Conservation (phyloP, 2,113 vertebrate genomes). For the Steatornis caripensis region DNA sequence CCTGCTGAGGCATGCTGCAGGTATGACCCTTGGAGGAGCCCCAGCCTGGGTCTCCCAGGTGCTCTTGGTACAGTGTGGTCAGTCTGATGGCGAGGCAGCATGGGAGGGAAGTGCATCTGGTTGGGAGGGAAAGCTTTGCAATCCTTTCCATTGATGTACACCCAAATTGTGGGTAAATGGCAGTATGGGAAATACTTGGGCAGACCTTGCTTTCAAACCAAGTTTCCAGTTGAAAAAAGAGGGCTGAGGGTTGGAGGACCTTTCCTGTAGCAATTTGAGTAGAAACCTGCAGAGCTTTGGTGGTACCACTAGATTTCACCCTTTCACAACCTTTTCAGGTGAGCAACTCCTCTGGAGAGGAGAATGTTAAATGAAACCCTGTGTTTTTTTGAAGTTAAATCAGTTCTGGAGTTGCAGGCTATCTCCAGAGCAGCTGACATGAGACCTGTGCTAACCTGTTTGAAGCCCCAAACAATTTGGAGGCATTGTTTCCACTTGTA, state of each 20-base stretch:
- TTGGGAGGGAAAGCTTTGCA: neutral
- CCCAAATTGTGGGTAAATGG: neutral
- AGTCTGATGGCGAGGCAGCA: neutral
- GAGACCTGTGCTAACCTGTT: neutral
- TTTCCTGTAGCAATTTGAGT: neutral
- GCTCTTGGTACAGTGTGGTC: neutral
- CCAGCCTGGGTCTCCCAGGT: neutral
- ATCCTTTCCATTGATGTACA: neutral
- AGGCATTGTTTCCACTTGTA: neutral
- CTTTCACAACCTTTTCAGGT: neutral
- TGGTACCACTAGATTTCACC: neutral
- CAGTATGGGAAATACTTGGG: neutral
- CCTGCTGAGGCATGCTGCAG: neutral
- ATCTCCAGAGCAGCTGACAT: slow-evolving; percentile 17
- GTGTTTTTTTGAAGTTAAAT: neutral
- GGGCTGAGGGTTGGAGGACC: neutral
- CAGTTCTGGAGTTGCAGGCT: neutral
- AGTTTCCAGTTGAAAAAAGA: neutral
- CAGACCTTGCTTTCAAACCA: neutral
- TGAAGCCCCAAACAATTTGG: neutral
- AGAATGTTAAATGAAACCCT: neutral
- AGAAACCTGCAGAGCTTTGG: neutral
- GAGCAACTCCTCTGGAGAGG: neutral
- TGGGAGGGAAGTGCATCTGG: rapidly evolving
- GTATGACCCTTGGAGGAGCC: neutral